Percentiles rank a stretch among this genome's conserved stretches.
phyloP scores from a whole-genome alignment of 2,888 invertebrate species.

The Drosophila neonasuta region DNA sequence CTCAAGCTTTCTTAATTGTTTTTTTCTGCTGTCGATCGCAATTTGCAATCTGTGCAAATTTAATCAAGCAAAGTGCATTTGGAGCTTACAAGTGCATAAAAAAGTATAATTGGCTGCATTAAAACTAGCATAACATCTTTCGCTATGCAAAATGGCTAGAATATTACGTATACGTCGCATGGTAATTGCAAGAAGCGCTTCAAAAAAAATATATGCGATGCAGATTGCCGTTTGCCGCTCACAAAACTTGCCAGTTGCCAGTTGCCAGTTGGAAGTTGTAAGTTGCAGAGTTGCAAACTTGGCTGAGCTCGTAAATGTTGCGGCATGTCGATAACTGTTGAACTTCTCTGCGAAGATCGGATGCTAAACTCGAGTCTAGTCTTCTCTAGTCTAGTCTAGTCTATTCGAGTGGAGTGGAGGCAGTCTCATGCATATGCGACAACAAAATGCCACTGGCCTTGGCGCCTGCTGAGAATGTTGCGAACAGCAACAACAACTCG shows the following conservation, averaged over 20 bases:
- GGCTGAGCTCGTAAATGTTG: conserved; percentile 46
- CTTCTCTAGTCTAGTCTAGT: no score
- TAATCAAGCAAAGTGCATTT: background rate
- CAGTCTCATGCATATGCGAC: conserved; percentile 12
- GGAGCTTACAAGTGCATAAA: background rate
- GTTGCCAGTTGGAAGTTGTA: background rate
- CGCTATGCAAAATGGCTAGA: conserved; percentile 5
- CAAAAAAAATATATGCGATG: background rate
- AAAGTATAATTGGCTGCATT: conserved; percentile 8
- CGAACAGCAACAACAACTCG: conserved; percentile 43
- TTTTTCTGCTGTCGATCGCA: background rate
- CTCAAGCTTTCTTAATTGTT: no score
- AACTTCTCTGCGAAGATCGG: conserved; percentile 43
- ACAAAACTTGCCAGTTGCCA: conserved; percentile 40
- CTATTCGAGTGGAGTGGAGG: no score
- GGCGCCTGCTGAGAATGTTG: conserved; percentile 76
- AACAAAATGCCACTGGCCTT: conserved; percentile 72
- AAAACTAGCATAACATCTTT: background rate
- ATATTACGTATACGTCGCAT: conserved; percentile 29
- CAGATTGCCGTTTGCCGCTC: conserved; percentile 47
- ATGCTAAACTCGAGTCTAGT: conserved; percentile 10
- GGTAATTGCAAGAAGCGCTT: background rate
- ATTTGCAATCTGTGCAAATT: background rate
- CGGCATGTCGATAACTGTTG: conserved; percentile 47
- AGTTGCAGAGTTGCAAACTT: conserved; percentile 4